A percentile compares a stretch with the other conserved stretches of the same genome.
These are phyloP conservation scores for Aurelia aurita DNA, from an alignment of 30 jellyfish, hydroid and myxozoan species.

Conservation along the genomic window DNA sequence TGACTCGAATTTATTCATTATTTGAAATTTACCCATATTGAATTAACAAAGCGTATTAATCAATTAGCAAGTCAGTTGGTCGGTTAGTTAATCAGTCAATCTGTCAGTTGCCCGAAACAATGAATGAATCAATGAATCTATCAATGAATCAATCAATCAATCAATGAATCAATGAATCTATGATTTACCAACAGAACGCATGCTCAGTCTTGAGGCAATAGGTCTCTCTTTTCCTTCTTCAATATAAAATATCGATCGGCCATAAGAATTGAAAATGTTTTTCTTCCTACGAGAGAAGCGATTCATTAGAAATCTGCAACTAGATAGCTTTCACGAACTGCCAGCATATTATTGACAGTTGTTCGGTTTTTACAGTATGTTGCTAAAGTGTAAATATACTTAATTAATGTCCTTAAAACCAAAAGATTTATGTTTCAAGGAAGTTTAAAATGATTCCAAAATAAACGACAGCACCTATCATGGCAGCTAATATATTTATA, in stretches of 20 bases:
- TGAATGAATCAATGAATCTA: background rate
- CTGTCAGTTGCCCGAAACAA: background rate
- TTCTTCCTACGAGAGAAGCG: slow-evolving; percentile 7
- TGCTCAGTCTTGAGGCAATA: slow-evolving; percentile 39
- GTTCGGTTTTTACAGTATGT: too few relatives aligned
- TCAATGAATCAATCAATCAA: background rate
- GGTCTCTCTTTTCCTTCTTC: slow-evolving; percentile 29
- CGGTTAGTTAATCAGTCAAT: too few relatives aligned
- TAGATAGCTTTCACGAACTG: background rate
- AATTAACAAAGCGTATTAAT: too few relatives aligned
- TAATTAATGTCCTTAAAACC: too few relatives aligned
- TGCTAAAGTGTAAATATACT: too few relatives aligned
- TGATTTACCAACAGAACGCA: slow-evolving; percentile 47
- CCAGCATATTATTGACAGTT: background rate
- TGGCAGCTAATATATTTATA: too few relatives aligned
- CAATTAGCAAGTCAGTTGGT: too few relatives aligned
- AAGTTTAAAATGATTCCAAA: too few relatives aligned
- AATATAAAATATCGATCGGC: slow-evolving; percentile 28
- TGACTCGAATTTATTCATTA: too few relatives aligned
- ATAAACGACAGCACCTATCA: too few relatives aligned
- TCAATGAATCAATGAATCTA: background rate
- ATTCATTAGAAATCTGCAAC: background rate
- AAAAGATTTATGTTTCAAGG: too few relatives aligned
- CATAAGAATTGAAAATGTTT: slow-evolving; percentile 9
- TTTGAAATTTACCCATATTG: too few relatives aligned